A percentile compares a stretch with the other conserved stretches of the same genome.
phyloP scores from a whole-genome alignment of 1,140 invertebrate genomes.

The Trichomalopsis sarcophagae region DNA sequence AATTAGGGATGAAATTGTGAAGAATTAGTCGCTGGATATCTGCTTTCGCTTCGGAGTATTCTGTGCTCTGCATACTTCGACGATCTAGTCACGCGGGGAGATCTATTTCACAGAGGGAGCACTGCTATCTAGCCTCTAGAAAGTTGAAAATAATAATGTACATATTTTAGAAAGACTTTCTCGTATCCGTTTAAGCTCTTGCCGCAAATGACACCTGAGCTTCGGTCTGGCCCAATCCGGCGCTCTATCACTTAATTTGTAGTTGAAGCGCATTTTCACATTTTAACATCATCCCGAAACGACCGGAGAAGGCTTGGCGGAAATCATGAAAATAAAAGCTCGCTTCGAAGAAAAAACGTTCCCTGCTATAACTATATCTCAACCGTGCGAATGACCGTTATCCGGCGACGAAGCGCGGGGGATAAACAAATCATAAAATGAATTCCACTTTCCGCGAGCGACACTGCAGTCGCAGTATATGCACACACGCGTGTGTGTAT shows the following conservation, averaged over 20 bases:
- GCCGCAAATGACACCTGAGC: no score
- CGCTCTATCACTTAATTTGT: conserved; percentile 16
- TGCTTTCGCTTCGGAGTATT: no score
- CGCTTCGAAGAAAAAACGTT: background rate
- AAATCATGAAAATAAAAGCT: no score
- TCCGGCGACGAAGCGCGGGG: background rate
- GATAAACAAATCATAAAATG: conserved; percentile 41
- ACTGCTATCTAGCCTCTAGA: no score
- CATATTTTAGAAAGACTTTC: no score
- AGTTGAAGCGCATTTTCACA: background rate
- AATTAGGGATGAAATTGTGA: conserved; percentile 48
- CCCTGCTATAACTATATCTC: no score
- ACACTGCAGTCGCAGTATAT: background rate
- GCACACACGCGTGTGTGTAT: background rate
- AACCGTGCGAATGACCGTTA: background rate
- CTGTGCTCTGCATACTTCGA: no score
- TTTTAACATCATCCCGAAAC: no score
- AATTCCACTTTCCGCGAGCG: conserved; percentile 11
- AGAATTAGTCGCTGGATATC: conserved; percentile 34
- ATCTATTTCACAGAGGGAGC: no score
- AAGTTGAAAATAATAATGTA: no score
- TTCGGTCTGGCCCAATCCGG: background rate
- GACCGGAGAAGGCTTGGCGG: no score
- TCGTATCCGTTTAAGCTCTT: background rate
- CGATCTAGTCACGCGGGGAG: no score